Evolutionary conservation across 1,140 invertebrate species (phyloP), one percentile per base, ranked within the genome.

Genomic region (Ladona fulva): DNA sequence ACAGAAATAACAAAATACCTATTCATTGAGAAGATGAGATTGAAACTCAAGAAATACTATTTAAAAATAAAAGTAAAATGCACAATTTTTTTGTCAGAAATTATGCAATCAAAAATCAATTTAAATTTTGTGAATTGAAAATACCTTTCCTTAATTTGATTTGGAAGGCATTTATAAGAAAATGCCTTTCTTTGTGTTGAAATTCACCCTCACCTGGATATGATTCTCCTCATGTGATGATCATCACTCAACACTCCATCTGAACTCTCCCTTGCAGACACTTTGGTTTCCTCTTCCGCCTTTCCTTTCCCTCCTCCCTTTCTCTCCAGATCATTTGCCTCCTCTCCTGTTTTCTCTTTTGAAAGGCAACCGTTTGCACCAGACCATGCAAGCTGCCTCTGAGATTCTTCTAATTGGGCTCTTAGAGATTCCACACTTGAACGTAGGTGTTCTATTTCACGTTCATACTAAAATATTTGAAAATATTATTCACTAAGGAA

Each of bases 401-500:
- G 89, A 1, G 88, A 87, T 78, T 89, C 87, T 79, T 90, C 90
- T 42, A 92, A 82, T 76, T 90, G 89, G 76, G 89, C 86, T 0
- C 92, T 89, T 78, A 94, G 83, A 80, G 90, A 85, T 82, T 94
- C 92, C 79, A 94, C 90, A 79, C 91, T 92, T 82, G 89, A 88
- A 83, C 93, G 92, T 83, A 94, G 85, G 85, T 92, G 88, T 86
- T 93, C 90, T 81, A 94, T 94, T 87, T 94, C 92, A 78, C 91
- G 89, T 85, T 94, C 91, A 81, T 89, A 90, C 87, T 89, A 84
- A 66, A 12, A 66, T 16, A 12, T 6, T 66, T 66, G n/a, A 37
- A 37, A 5, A 37, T 1, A 37, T 37, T 37, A n/a, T n/a, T n/a
- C n/a, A n/a, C n/a, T 37, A 37, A 37, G 8, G 8, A 5, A 37